These are phyloP conservation scores for Papilio xuthus DNA, from an alignment of 1,140 invertebrate genomes.

Conservation along the genomic window DNA sequence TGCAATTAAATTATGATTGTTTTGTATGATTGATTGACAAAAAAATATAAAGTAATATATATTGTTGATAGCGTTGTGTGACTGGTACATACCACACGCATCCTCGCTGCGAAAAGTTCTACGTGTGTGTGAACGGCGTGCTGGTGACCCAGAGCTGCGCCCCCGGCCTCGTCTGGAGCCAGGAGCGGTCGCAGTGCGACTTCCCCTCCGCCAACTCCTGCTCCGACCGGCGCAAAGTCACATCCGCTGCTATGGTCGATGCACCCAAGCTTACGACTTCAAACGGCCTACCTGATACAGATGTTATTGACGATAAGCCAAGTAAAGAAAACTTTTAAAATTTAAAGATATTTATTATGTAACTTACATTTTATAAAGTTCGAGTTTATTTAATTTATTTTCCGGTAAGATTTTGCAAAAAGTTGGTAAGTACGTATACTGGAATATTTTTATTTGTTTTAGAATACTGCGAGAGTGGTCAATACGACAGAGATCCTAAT, in stretches of 20 bases:
- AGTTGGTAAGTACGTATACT: too few relatives aligned
- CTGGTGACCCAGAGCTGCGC: constrained; percentile 86
- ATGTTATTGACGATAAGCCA: constrained; percentile 45
- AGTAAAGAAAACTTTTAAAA: constrained; percentile 51
- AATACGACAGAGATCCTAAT: constrained; percentile 83
- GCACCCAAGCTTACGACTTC: constrained; percentile 47
- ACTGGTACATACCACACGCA: constrained; percentile 84
- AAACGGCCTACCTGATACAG: constrained; percentile 46
- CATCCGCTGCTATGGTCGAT: constrained; percentile 52
- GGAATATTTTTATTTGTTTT: constrained; percentile 50
- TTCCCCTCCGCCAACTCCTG: constrained; percentile 72
- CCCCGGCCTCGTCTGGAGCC: constrained; percentile 86
- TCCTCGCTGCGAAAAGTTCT: constrained; percentile 85
- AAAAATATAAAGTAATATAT: background rate
- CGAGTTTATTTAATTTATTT: too few relatives aligned
- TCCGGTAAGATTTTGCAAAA: too few relatives aligned
- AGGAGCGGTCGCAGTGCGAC: constrained; percentile 85
- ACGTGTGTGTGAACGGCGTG: constrained; percentile 86
- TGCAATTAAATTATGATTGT: background rate
- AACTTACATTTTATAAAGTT: too few relatives aligned
- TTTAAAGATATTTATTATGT: background rate
- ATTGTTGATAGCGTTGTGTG: constrained; percentile 66
- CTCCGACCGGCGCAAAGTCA: constrained; percentile 59
- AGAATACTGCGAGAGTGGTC: constrained; percentile 84
- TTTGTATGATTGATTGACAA: too few relatives aligned